phyloP scores from a whole-genome alignment of 2,113 vertebrate species.

The Origma solitaria region DNA sequence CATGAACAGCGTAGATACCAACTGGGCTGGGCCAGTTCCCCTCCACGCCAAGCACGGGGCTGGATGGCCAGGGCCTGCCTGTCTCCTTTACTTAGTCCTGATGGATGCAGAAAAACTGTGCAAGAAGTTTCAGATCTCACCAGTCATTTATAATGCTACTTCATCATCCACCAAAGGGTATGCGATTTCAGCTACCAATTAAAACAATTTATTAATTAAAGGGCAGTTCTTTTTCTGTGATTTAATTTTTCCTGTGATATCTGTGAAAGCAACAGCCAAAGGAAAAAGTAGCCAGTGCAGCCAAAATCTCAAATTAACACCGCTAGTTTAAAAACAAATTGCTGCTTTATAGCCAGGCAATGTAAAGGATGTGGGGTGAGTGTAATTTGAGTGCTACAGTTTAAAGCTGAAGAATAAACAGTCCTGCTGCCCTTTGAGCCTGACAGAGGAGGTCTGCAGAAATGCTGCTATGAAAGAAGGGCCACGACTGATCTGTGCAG shows the following conservation, averaged over 20 bases:
- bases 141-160: background rate
- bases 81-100: background rate
- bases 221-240: background rate
- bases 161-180: background rate
- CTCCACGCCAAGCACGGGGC: fast-evolving
- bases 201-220: background rate
- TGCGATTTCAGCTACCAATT: background rate
- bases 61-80: background rate
- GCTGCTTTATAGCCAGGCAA: background rate
- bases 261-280: background rate
- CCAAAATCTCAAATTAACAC: background rate
- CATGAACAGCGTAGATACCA: background rate
- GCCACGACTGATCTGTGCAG: background rate
- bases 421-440: background rate
- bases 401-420: background rate
- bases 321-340: background rate
- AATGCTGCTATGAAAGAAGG: background rate
- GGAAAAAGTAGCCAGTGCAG: background rate
- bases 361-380: background rate
- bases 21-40: background rate
- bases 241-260: background rate
- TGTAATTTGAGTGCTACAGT: background rate
- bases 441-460: background rate
- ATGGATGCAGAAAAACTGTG: background rate
- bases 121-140: background rate